Base-by-base conservation (phyloP, 2,888 invertebrate species). In the Creontiades dilutus region DNA sequence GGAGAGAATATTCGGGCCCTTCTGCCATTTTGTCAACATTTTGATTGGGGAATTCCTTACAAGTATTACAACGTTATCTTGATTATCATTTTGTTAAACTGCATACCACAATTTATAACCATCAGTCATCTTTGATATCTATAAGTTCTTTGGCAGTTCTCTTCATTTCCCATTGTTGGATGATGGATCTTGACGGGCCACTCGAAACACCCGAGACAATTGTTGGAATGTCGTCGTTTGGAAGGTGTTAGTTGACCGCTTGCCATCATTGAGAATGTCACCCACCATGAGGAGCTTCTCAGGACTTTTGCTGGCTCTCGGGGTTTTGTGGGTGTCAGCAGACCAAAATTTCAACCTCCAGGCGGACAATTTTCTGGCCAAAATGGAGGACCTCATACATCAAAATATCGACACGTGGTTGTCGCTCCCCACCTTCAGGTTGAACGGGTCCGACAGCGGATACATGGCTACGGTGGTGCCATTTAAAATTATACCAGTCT, bases 391-490 rank as follows among this genome's bases (percentile, higher is more conserved):
- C 19, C 0, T 68, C 68, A 68, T 68, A 68, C 23, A 68, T 3
- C 12, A 68, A 23, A 68, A 68, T 23, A 7, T 23, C 19, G 68
- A 68, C 23, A 68, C 12, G 12, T 68, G 68, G 68, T 68, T 68
- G 23, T 23, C 68, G 12, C 68, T 68, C 0, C 68, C 68, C 27
- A 11, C 68, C 9, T 19, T 68, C 68, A 19, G 11, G 13, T 23
- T 68, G 27, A 68, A 68, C 23, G 68, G 68, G 23, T 68, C 68
- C 0, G 68, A 68, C 0, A 23, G 23, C 23, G 61, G 61, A 19
- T 68, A 68, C 23, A 68, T 12, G 68, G 68, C 68, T 0, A 68
- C 68, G 23, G 68, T 68, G 68, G 68, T 68, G 9, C 68, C 68
- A 0, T 68, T 68, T 11, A 13, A n/a, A 11, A 68, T 12, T 4